Evolutionary conservation across 1,140 invertebrate genomes (phyloP).

Genomic region (Papilio polytes): DNA sequence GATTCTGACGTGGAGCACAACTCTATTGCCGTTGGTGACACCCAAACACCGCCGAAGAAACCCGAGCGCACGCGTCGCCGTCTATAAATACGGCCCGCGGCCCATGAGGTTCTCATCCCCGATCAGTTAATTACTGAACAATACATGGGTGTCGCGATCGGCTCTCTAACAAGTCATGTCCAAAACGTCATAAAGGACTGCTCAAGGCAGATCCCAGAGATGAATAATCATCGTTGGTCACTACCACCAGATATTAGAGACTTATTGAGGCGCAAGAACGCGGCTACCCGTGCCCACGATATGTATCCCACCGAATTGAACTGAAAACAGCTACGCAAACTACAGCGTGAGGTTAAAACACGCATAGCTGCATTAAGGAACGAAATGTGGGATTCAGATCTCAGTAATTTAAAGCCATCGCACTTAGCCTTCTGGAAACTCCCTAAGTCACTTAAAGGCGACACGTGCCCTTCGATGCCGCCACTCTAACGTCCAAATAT

Average conservation of each 20-base stretch:
- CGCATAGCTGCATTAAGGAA: neutral
- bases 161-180: too few species aligned
- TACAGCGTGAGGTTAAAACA: slow-evolving; percentile 26
- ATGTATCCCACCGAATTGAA: neutral
- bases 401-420: slow-evolving; percentile 30
- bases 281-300: slow-evolving; percentile 24
- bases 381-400: slow-evolving; percentile 19
- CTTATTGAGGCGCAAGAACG: slow-evolving; percentile 19
- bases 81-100: too few species aligned
- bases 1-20: too few species aligned
- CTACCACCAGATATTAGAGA: slow-evolving; percentile 4
- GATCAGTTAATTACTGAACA: too few species aligned
- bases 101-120: too few species aligned
- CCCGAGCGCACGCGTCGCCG: too few species aligned
- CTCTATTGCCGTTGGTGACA: too few species aligned
- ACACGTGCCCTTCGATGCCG: neutral
- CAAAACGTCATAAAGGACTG: neutral
- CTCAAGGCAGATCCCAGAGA: slow-evolving; percentile 7
- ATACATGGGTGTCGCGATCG: too few species aligned
- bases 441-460: slow-evolving; percentile 28
- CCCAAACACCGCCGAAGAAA: too few species aligned
- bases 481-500: slow-evolving; percentile 31
- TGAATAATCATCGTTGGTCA: neutral
- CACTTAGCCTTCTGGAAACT: slow-evolving; percentile 41
- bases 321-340: neutral